Percentiles rank a stretch among this genome's conserved stretches.
Evolutionary conservation across 2,888 invertebrate genomes (phyloP).

Genomic region (Noctua janthina): DNA sequence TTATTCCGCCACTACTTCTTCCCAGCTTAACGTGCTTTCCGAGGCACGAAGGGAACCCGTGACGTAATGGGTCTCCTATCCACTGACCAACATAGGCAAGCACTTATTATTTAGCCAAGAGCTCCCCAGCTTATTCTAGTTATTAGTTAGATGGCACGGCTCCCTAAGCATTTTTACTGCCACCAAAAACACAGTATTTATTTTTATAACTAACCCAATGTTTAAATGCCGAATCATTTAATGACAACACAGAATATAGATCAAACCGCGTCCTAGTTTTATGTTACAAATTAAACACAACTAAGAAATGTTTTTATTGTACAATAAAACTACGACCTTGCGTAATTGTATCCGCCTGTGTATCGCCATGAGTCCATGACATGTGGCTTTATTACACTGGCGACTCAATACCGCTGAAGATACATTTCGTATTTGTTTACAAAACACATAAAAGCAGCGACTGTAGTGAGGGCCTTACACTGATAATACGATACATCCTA

Average conservation of each 20-base stretch:
- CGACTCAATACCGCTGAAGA: slow-evolving; percentile 5
- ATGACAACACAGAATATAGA: not conserved
- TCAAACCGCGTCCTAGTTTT: not conserved
- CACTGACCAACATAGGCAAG: too few relatives aligned
- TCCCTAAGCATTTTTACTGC: not conserved
- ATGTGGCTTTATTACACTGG: not conserved
- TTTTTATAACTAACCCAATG: not conserved
- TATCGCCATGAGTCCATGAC: not conserved
- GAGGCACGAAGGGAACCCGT: too few relatives aligned
- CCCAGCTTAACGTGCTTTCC: too few relatives aligned
- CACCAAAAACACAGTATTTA: not conserved
- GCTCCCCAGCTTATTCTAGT: too few relatives aligned
- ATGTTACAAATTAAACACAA: not conserved
- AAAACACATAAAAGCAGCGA: not conserved
- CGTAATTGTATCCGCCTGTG: slow-evolving; percentile 12
- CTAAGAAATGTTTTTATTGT: not conserved
- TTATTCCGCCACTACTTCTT: too few relatives aligned
- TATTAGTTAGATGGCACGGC: too few relatives aligned
- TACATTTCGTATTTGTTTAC: slow-evolving; percentile 12
- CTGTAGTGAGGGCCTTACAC: not conserved
- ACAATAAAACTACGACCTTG: slow-evolving; percentile 19
- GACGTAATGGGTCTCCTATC: too few relatives aligned
- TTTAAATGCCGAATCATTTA: not conserved
- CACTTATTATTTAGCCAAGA: too few relatives aligned
- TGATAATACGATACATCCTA: not conserved